Evolutionary conservation across 2,797 vertebrate genomes (phyloP), one percentile per base, ranked within the genome.

Genomic region (Epinephelus coioides): DNA sequence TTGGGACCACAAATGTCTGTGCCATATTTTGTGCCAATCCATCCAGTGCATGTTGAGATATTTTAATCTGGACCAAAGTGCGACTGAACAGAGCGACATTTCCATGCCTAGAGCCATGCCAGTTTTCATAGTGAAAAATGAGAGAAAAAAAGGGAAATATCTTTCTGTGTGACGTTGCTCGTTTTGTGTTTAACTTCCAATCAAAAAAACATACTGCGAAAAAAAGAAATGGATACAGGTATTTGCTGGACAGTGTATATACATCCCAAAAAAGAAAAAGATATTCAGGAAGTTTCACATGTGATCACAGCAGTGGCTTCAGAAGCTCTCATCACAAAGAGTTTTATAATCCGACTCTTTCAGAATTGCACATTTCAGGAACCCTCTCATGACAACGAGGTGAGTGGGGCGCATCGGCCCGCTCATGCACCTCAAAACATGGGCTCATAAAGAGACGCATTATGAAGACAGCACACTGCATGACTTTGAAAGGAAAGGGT

Each of bases 401-500:
- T 72, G 82, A 86, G 73, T 78, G 82, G 88, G 70, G 71, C 30
- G 14, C 70, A 72, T 53, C 30, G 27, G 83, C 76, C 81, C 76
- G 83, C 79, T 76, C 68, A 49, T 50, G 55, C 73, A 79, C 68
- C 69, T 82, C 90, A 90, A 88, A 89, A 79, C 84, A 81, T 49
- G 14, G 46, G 17, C 78, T 74, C 81, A 90, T 83, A 86, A 89
- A 88, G 90, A 78, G 66, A 54, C 14, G 79, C 76, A 86, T 91
- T 79, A 90, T 88, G 65, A 53, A 13, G 57, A 49, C 75, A 21
- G 79, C 56, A 55, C 62, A 46, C 69, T 78, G 88, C 79, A 64
- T 70, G 79, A 81, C 78, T 80, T 78, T 88, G 86, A 88, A 86
- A 90, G 71, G 76, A 78, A 60, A 66, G 82, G 80, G 85, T 86